Percentiles rank a stretch among this genome's conserved stretches.
These are phyloP conservation scores for Myrmophylax atrothorax DNA, from an alignment of 2,113 vertebrate species.

Conservation along the genomic window DNA sequence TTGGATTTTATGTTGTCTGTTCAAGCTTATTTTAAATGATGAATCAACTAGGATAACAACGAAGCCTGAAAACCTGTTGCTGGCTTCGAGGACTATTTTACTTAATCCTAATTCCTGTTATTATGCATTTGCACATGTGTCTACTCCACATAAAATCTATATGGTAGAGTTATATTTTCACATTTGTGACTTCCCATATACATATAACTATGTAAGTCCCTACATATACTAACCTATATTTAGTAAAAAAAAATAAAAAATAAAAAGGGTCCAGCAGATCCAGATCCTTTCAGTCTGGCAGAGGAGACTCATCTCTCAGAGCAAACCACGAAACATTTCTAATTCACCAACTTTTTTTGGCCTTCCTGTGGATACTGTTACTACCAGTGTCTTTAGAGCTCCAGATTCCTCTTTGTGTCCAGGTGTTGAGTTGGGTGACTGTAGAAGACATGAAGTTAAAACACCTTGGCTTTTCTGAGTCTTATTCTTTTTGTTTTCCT, in stretches of 20 bases:
- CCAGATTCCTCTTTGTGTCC: background rate
- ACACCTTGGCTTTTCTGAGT: background rate
- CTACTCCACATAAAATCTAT: background rate
- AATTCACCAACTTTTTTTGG: background rate
- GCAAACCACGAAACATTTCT: background rate
- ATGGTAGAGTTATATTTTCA: background rate
- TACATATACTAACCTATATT: background rate
- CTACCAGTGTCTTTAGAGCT: background rate
- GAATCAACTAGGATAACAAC: background rate
- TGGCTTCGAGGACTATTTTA: background rate
- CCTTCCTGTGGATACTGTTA: background rate
- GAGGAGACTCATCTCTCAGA: background rate
- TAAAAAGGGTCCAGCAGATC: background rate
- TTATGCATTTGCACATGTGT: background rate
- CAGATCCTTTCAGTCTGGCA: background rate
- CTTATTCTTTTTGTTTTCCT: background rate
- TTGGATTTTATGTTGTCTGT: background rate
- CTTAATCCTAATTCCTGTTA: background rate
- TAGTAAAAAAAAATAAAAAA: background rate
- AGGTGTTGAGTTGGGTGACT: background rate
- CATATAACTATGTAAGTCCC: background rate
- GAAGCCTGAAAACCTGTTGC: background rate
- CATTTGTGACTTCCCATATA: background rate
- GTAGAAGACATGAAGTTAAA: background rate
- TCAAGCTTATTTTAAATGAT: background rate